phyloP scores from a whole-genome alignment of 2,797 vertebrate species.

The Sebastes baramenuke region DNA sequence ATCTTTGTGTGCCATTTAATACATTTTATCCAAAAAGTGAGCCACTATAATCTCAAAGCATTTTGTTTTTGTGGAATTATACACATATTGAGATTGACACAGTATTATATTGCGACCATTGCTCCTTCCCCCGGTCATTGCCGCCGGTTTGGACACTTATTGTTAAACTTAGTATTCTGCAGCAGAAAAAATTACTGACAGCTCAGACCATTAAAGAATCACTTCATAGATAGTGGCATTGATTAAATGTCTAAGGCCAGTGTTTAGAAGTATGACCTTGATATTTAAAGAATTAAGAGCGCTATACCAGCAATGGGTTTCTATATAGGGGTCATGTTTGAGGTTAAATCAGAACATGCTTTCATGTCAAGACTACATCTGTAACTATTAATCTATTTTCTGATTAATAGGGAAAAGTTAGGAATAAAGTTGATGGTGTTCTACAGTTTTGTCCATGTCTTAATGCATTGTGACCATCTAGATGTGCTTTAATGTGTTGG shows the following conservation, averaged over 20 bases:
- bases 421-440: neutral
- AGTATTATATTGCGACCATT: neutral
- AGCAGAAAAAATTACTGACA: slow-evolving; percentile 51
- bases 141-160: neutral
- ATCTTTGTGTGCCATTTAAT: neutral
- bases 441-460: slow-evolving; percentile 3
- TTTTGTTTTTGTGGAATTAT: neutral
- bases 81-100: slow-evolving; percentile 3
- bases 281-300: slow-evolving; percentile 48
- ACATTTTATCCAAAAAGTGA: neutral
- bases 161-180: slow-evolving; percentile 44
- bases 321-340: neutral
- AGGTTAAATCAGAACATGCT: slow-evolving; percentile 6
- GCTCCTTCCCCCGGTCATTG: slow-evolving; percentile 3
- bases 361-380: neutral
- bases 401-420: neutral
- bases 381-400: neutral
- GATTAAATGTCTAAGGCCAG: slow-evolving; percentile 58
- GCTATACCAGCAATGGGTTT: neutral
- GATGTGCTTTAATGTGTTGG: slow-evolving; percentile 3
- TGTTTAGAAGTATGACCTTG: slow-evolving; percentile 55
- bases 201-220: slow-evolving; percentile 53
- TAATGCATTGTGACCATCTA: neutral
- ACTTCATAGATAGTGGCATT: slow-evolving; percentile 56
- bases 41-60: neutral